Base-by-base conservation (phyloP, 2,113 vertebrate species). In the Alligator mississippiensis region DNA sequence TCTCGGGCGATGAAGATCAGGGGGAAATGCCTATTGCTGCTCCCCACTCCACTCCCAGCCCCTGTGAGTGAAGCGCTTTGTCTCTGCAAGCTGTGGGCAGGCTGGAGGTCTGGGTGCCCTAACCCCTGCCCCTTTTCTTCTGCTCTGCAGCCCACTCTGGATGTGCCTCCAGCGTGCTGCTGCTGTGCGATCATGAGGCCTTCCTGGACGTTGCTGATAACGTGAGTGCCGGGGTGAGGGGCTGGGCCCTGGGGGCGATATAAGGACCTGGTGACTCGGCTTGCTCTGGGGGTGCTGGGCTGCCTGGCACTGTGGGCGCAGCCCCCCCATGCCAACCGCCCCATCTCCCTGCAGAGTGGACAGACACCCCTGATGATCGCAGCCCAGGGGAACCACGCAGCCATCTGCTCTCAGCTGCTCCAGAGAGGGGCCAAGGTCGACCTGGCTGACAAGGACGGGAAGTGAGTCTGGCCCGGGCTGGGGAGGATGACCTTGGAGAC, bases 281-380 rank as follows among this genome's bases (percentile, higher is more conserved):
- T 72, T 21, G 18, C 34, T 5, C 11, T 2, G 25, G 17, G 55
- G 5, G 28, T 27, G 74, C 47, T 24, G 24, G 82, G 59, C 6
- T 58, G 11, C 9, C 0, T 11, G 1, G 13, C 14, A 15, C 27
- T 58, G 4, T 5, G 5, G 77, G 21, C 57, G 5, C 1, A 4
- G 60, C 15, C 2, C 27, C 27, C n/a, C 24, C 7, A 0, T 0
- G 9, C 76, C 6, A 54, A 59, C 59, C 3, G 4, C 77, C 76
- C 24, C 30, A 38, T 2, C 28, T 21, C 27, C 58, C 68, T 86
- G 13, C 93, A 98, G 98, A 96, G 96, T 0, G 97, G 98, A 15
- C 97, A 95, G 12, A 98, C 98, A 2, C 98, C 98, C 1, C 89
- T 98, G 93, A 98, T 98, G 98, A 95, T 98, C 2, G 98, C 98